Conservation (phyloP, 2,113 vertebrate species). For the Hippocampus mohnikei region DNA sequence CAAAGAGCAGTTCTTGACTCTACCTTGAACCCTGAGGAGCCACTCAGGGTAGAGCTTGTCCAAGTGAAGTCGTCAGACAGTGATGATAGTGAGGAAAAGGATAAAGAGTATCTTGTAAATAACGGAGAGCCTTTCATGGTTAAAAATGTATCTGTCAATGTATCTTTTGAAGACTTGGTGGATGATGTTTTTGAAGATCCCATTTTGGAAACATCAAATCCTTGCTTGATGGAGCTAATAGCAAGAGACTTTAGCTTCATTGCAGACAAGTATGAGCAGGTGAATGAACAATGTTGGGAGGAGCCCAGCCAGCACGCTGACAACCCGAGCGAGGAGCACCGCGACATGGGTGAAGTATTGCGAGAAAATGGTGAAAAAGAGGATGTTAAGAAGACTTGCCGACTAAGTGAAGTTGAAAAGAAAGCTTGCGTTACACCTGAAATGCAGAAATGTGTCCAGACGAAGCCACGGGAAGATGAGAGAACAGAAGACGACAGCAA, state of each 20-base stretch:
- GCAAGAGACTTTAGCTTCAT: background rate
- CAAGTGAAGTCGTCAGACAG: constrained; percentile 78
- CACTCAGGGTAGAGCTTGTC: constrained; percentile 70
- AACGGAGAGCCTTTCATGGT: constrained; percentile 5
- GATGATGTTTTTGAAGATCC: constrained; percentile 60
- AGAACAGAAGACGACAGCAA: constrained; percentile 1
- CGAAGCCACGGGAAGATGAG: constrained; percentile 5
- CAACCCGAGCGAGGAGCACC: constrained; percentile 23
- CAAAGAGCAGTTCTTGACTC: background rate
- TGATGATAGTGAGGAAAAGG: constrained; percentile 66
- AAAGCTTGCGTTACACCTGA: constrained; percentile 7
- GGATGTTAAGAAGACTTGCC: constrained; percentile 5
- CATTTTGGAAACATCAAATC: constrained; percentile 7
- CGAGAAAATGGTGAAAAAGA: constrained; percentile 14
- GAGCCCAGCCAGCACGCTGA: constrained; percentile 28
- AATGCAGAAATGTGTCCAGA: background rate
- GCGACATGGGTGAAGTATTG: constrained; percentile 13
- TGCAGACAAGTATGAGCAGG: constrained; percentile 53
- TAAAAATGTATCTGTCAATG: background rate
- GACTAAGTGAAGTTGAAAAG: background rate
- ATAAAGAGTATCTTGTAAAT: constrained; percentile 14
- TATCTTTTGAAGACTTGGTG: constrained; percentile 16
- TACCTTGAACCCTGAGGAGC: constrained; percentile 43
- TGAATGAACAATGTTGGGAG: constrained; percentile 40
- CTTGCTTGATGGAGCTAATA: background rate